Conservation (phyloP, 2,888 invertebrate genomes). For the Oxytorus armatus region DNA sequence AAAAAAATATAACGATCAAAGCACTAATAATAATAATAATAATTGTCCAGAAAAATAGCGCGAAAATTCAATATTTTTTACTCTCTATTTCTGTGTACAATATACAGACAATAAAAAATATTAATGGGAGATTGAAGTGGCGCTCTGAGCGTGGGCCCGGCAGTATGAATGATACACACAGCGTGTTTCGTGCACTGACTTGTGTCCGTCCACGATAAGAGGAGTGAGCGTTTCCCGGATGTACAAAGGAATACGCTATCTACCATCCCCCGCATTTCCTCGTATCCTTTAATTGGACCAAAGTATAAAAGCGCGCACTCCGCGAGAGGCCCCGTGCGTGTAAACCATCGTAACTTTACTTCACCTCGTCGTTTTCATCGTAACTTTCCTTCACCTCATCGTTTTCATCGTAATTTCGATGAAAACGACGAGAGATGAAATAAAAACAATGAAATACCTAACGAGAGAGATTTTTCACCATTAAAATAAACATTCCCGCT, state of each 20-base stretch:
- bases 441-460: not conserved
- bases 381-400: conserved; percentile 8
- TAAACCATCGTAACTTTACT: conserved; percentile 17
- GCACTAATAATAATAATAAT: too few species aligned
- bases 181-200: conserved; percentile 74
- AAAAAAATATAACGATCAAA: too few species aligned
- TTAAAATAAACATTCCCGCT: too few species aligned
- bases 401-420: not conserved
- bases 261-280: conserved; percentile 83
- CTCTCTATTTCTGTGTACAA: not conserved
- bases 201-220: conserved; percentile 81
- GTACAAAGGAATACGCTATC: conserved; percentile 76
- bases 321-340: not conserved
- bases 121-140: conserved; percentile 43
- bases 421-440: not conserved
- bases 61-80: conserved; percentile 1
- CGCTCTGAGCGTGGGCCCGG: conserved; percentile 58
- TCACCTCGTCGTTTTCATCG: not conserved
- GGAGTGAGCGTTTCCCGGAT: conserved; percentile 82
- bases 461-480: too few species aligned
- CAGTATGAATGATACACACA: conserved; percentile 48
- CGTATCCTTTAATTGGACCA: conserved; percentile 71
- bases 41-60: too few species aligned
- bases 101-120: conserved; percentile 1
- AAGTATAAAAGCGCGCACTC: conserved; percentile 38